Base-by-base conservation (phyloP, 1,140 invertebrate species). In the Araneus ventricosus region DNA sequence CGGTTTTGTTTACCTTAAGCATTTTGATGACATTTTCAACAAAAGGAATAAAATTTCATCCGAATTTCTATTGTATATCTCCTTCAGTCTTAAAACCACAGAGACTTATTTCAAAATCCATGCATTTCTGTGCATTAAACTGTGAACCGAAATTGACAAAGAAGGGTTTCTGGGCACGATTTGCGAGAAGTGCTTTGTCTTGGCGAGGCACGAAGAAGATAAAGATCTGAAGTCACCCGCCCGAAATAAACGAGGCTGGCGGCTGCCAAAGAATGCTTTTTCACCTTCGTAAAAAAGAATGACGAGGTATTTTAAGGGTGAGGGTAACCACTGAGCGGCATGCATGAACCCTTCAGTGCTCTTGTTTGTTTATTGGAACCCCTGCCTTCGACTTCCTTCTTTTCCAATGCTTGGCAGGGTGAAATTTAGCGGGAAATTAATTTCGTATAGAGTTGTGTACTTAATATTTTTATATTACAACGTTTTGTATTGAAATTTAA, bases 211-310 rank as follows among this genome's bases (percentile, higher is more conserved):
- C 67, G 27, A 10, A 70, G 17, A 70, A 34, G 67, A 70, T 70
- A 70, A 70, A 27, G 2, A 70, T 70, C 67, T 30, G n/a, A 67
- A 67, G 63, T n/a, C n/a, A n/a, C 24, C 24, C 63, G 24, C 67
- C 30, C n/a, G 67, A 70, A 70, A 70, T 70, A 70, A 70, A 70
- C 67, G 67, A 34, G 67, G 30, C 8, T 34, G 27, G 30, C 14
- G 30, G n/a, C 67, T 70, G 67, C 67, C 67, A 70, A 70, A 70
- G 67, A 70, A 70, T 70, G 30, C 67, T 30, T 70, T 27, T 34
- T 30, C 67, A 70, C 67, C 67, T 70, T 70, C 67, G 34, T 17
- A 10, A 27, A 14, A 70, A 27, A 70, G 67, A 70, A 70, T 70
- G 79, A 82, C n/a, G 41, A 82, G 24, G 79, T 45, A 39, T 41